These are phyloP conservation scores for Aleiodes alternator DNA, from an alignment of 2,888 invertebrate genomes.

Conservation along the genomic window DNA sequence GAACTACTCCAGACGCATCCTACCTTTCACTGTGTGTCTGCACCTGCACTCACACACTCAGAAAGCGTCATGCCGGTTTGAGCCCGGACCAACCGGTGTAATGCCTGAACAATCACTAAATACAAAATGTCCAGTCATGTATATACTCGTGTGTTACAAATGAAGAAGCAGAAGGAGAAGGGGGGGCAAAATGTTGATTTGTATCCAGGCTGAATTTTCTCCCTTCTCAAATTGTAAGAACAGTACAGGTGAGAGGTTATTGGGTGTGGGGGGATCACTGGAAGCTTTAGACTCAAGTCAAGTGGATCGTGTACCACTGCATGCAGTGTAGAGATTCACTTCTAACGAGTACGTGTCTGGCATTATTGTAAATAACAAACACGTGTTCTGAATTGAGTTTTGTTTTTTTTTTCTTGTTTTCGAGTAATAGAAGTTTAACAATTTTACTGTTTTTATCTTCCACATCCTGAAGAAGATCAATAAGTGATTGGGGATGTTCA, in stretches of 20 bases:
- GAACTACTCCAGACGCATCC: not conserved
- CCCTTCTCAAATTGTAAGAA: constrained; percentile 49
- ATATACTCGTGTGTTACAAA: constrained; percentile 18
- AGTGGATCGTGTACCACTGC: constrained; percentile 53
- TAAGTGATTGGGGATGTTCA: constrained; percentile 23
- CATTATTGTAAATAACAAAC: constrained; percentile 3
- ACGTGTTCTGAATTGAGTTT: not conserved
- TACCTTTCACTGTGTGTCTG: constrained; percentile 24
- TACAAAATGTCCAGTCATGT: constrained; percentile 26
- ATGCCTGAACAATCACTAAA: constrained; percentile 28
- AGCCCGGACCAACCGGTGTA: constrained; percentile 19
- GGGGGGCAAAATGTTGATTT: constrained; percentile 1
- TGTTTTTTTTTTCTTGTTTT: not conserved
- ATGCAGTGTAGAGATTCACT: constrained; percentile 46
- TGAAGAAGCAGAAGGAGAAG: not conserved
- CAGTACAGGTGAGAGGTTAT: constrained; percentile 23
- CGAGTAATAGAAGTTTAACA: not conserved
- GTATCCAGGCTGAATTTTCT: constrained; percentile 40
- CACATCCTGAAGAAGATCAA: not conserved
- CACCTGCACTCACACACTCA: constrained; percentile 30
- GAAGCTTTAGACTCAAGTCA: constrained; percentile 58
- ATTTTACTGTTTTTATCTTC: not conserved
- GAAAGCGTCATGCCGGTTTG: not conserved
- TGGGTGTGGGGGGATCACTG: constrained; percentile 56
- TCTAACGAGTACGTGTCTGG: constrained; percentile 23